Evolutionary conservation across 2,888 invertebrate species (phyloP), one percentile per base, ranked within the genome.

Genomic region (Papilio elwesi): DNA sequence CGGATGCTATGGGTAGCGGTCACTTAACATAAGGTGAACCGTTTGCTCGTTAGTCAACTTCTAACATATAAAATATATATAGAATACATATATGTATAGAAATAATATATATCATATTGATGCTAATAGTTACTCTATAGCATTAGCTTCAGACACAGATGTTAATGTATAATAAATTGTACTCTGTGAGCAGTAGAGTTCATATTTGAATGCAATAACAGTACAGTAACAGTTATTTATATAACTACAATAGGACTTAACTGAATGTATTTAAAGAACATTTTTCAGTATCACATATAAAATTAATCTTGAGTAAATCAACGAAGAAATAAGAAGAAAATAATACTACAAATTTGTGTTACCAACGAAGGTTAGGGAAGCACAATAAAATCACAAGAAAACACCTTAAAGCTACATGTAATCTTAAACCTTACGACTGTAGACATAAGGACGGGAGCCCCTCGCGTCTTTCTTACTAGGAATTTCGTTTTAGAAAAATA

Each of bases 401-500:
- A 78, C 75, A 78, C 78, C 78, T 77, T 81, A 77, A 78, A 76
- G 76, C 73, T 73, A 79, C 75, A 72, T 70, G 74, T 73, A 77
- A 76, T 74, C 69, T 78, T 77, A 77, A 78, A 81, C 75, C 75
- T 81, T 83, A 84, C 77, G 80, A 78, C 81, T 81, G 78, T 76
- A 77, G 68, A 78, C 63, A 78, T 79, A 80, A 78, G 84, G 86
- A 86, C 82, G 80, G 82, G 85, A 89, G 90, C 90, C 90, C 85
- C 90, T 89, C 87, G 83, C 75, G 85, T 88, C 76, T 62, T 74
- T 77, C 76, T 75, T 65, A 71, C 80, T 82, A 84, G 85, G 79
- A 77, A 78, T 80, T 82, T 79, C 79, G 78, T 83, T 82, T 88
- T 77, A 88, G 81, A 90, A 91, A 90, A 88, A 90, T 91, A 89